Base-by-base conservation (phyloP, 2,113 vertebrate species). In the Spilogale gracilis region DNA sequence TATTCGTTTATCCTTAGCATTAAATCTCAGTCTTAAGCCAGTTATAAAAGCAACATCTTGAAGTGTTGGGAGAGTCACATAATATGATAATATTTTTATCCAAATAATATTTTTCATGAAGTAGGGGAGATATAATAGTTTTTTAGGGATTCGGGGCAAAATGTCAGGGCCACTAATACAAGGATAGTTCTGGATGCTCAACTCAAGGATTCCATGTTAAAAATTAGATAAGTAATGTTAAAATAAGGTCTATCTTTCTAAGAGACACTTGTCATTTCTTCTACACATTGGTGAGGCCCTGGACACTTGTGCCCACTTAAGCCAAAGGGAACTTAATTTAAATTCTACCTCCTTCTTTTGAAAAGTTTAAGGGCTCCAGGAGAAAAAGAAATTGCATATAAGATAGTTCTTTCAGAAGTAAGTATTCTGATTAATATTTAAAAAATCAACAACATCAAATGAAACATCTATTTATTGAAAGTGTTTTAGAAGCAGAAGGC, bases 391-490 rank as follows among this genome's bases (percentile, higher is more conserved):
- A 67, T 54, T 85, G 16, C 78, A 91, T 17, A 4, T 79, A 76
- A 74, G 45, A 69, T 16, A 67, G 9, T 56, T 90, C 58, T 95
- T 96, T 97, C 52, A 80, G 90, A 90, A 94, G 32, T 87, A 61
- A 1, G 11, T 89, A 94, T 88, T 96, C 38, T 76, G 45, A 67
- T 88, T 94, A 82, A 73, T 32, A 48, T 86, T 50, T 80, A 80
- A 95, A 87, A 89, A 82, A 32, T 74, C 56, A 63, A 16, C 93
- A 80, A 65, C 30, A 63, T 9, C 67, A 85, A 84, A 58, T 58
- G 61, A 94, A 89, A 50, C 43, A 87, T 83, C 79, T 63, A 81
- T 63, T 91, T 87, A 65, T 67, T 52, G 48, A 88, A 81, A 60
- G 16, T 92, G 84, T 87, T 93, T 88, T 87, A 90, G 73, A 93